A percentile compares a stretch with the other conserved stretches of the same genome.
These are phyloP conservation scores for Phrynosoma platyrhinos DNA, from an alignment of 2,113 vertebrate genomes.

Conservation along the genomic window DNA sequence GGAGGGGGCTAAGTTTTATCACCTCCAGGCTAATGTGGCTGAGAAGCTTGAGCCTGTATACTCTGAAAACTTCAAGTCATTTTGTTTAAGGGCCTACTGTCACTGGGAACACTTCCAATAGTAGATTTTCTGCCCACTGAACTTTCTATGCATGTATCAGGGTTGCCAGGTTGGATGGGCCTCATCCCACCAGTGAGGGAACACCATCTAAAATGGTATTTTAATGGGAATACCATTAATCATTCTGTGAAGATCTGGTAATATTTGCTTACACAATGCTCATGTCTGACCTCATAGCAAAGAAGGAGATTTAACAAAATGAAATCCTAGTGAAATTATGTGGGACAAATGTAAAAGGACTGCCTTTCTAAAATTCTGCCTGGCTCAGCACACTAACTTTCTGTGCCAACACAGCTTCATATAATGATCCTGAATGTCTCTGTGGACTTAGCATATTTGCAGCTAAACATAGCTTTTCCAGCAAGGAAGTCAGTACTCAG, in stretches of 20 bases:
- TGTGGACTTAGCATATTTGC: conserved; percentile 1
- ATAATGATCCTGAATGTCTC: conserved; percentile 2
- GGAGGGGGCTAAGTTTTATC: no score
- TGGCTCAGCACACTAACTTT: background rate
- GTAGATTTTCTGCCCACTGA: background rate
- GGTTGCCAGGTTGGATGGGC: background rate
- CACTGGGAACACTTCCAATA: background rate
- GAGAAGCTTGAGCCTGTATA: no score
- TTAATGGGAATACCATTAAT: background rate
- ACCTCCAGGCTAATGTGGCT: no score
- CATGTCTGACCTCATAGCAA: background rate
- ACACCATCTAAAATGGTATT: background rate
- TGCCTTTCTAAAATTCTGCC: background rate
- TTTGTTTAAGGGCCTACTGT: background rate
- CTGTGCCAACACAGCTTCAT: background rate
- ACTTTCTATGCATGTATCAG: background rate
- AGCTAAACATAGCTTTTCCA: background rate
- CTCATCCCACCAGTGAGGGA: background rate
- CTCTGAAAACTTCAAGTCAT: no score
- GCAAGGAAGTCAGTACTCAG: background rate
- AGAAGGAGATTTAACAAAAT: background rate
- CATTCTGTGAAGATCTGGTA: background rate
- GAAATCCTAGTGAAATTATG: background rate
- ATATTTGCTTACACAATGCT: background rate
- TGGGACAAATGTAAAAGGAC: background rate